Conservation (phyloP, 2,797 vertebrate species). For the Threskiornis aethiopicus region DNA sequence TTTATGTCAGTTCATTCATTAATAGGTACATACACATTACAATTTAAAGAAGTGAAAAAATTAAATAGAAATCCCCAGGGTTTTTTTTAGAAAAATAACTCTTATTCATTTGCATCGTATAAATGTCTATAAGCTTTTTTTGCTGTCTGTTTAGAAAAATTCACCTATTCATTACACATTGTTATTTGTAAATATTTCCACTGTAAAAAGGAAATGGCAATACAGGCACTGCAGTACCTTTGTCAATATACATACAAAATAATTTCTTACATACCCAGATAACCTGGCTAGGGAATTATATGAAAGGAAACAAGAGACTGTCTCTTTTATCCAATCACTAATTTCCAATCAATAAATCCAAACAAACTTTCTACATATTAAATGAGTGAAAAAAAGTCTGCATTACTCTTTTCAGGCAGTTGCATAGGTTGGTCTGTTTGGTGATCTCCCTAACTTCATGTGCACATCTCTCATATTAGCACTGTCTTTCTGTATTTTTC, state of each 20-base stretch:
- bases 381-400: background rate
- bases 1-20: background rate
- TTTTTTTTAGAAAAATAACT: background rate
- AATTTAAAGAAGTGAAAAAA: background rate
- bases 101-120: accelerated
- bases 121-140: background rate
- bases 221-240: background rate
- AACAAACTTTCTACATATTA: background rate
- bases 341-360: background rate
- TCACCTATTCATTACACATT: background rate
- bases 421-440: background rate
- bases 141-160: background rate
- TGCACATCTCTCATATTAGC: accelerated
- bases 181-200: background rate
- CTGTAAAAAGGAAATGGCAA: background rate
- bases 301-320: background rate
- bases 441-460: background rate
- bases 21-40: background rate
- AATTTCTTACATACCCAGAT: background rate
- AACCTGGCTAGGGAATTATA: background rate
- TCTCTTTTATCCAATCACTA: background rate
- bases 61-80: accelerated
- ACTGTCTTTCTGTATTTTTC: background rate
- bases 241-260: background rate
- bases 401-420: background rate